Percentiles rank a stretch among this genome's conserved stretches.
Evolutionary conservation across 2,797 vertebrate genomes (phyloP).

Genomic region (Pangasius macronema): DNA sequence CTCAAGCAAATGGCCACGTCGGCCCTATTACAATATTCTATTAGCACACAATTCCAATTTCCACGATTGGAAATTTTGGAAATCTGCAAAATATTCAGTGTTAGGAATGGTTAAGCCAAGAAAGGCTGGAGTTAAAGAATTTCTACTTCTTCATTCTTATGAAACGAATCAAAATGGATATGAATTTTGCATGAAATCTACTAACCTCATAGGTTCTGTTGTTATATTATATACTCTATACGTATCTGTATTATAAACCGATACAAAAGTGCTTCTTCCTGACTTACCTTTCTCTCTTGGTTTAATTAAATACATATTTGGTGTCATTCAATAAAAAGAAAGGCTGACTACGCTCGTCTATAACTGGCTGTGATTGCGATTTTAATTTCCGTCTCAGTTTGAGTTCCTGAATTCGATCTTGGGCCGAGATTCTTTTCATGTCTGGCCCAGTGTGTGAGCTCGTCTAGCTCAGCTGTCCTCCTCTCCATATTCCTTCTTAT

Average conservation of each 20-base stretch:
- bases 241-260: neutral
- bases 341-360: neutral
- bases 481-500: slow-evolving; percentile 63
- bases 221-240: neutral
- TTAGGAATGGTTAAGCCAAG: neutral
- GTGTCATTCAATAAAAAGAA: neutral
- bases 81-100: neutral
- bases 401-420: neutral
- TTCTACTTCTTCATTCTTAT: too few species aligned
- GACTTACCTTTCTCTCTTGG: neutral
- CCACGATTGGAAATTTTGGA: neutral
- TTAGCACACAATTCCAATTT: too few species aligned
- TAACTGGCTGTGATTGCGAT: neutral
- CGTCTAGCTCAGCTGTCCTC: slow-evolving; percentile 60
- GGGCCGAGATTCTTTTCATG: slow-evolving; percentile 34
- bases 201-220: neutral
- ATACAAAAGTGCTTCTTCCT: neutral
- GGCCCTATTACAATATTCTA: too few species aligned
- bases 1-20: too few species aligned
- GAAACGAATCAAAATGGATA: too few species aligned
- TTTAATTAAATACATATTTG: neutral
- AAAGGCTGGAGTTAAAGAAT: too few species aligned
- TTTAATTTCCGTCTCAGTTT: neutral
- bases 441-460: slow-evolving; percentile 35
- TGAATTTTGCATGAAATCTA: neutral